Percentiles rank a stretch among this genome's conserved stretches.
phyloP scores from a whole-genome alignment of 1,140 invertebrate species.

The Ditylenchus dipsaci region DNA sequence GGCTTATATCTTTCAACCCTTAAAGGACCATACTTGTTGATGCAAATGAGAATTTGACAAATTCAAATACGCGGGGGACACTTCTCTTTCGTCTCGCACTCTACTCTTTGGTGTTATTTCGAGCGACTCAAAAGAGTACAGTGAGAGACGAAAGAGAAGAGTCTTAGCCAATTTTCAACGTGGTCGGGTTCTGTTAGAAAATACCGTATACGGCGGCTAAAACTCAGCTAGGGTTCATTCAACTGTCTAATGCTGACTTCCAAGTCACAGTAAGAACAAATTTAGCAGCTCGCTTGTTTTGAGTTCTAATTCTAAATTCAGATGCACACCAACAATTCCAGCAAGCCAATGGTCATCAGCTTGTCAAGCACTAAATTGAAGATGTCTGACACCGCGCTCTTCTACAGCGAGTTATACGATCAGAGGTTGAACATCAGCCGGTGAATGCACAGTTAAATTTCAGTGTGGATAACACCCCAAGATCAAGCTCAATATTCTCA shows the following conservation, averaged over 20 bases:
- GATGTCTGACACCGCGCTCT: constrained; percentile 35
- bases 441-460: neutral
- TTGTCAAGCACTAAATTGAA: constrained; percentile 14
- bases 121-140: no score
- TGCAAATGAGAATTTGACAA: no score
- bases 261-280: no score
- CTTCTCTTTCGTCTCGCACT: no score
- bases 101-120: no score
- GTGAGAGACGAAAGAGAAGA: no score
- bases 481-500: constrained; percentile 19
- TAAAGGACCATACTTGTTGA: no score
- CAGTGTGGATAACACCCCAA: neutral
- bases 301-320: neutral
- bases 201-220: constrained; percentile 9
- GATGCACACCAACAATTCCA: constrained; percentile 21
- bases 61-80: no score
- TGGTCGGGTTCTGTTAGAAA: no score
- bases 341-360: constrained; percentile 30
- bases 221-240: constrained; percentile 8
- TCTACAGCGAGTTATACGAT: constrained; percentile 36
- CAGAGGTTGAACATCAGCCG: constrained; percentile 24
- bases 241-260: constrained; percentile 4
- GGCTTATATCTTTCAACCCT: no score
- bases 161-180: no score
- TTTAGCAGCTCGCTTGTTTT: neutral